Base-by-base conservation (phyloP, 2,113 vertebrate species). In the Boulengeromyrus knoepffleri region DNA sequence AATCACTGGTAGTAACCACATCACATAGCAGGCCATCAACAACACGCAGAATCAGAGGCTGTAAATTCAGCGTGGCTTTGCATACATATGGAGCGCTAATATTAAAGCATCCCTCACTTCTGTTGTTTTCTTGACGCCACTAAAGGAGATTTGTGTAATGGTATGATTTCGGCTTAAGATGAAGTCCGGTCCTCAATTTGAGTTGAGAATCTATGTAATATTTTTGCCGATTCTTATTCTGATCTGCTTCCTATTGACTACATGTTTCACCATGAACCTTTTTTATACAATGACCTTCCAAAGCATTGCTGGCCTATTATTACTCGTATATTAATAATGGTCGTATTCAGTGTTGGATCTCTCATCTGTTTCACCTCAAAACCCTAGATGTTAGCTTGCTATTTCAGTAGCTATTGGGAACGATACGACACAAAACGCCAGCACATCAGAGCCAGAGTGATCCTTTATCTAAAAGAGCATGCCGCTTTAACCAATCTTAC, bases 381-480 rank as follows among this genome's bases (percentile, higher is more conserved):
- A 90, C 84, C 77, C 56, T 83, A 88, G 70, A 85, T 53, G 24
- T 87, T 62, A 12, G 66, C 49, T 31, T 88, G 89, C 45, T 90
- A 74, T 92, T 92, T 91, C 80, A 88, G 58, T 91, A 88, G 49
- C 83, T 92, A 70, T 84, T 92, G 84, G 85, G 90, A 88, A 87
- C 89, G 46, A 80, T 8, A 42, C 89, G 88, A 91, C 91, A 87
- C 36, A 12, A 83, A 89, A 90, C 92, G 85, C 88, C 52, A 90
- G 62, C 70, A 87, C 91, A 88, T 91, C 90, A 90, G 89, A 91
- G 49, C 90, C 39, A 46, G 85, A 45, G 80, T 62, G 89, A 90
- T 89, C 90, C 91, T 92, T 93, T 91, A 93, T 92, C 89, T 88
- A 91, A 91, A 89, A 92, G 88, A 88, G 56, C 83, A 56, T 84